Conservation (phyloP, 2,113 vertebrate genomes). For the Fulmarus glacialis region DNA sequence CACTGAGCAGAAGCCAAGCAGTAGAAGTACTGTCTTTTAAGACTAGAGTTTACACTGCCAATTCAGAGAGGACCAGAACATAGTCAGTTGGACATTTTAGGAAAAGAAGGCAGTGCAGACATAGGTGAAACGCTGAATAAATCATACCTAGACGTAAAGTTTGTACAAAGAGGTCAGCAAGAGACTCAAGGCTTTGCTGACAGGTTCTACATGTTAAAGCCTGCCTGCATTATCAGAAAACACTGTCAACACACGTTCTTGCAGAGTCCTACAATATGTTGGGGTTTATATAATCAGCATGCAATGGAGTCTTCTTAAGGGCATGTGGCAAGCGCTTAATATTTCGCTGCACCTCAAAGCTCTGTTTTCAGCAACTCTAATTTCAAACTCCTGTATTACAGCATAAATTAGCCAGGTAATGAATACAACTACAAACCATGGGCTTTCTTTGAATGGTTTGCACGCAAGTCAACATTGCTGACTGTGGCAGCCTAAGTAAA, state of each 20-base stretch:
- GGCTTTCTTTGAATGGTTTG: not conserved
- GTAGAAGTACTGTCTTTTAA: not conserved
- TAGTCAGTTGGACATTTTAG: not conserved
- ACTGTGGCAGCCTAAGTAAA: not conserved
- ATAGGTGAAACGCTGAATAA: not conserved
- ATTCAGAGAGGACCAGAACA: not conserved
- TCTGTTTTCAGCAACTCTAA: not conserved
- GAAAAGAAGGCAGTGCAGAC: not conserved
- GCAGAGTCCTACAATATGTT: not conserved
- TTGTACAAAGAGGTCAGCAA: not conserved
- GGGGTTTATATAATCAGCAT: not conserved
- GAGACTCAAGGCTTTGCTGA: not conserved
- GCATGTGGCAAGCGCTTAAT: not conserved
- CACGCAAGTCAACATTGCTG: not conserved
- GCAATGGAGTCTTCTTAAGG: not conserved
- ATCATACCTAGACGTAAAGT: not conserved
- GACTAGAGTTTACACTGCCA: not conserved
- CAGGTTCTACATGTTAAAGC: not conserved
- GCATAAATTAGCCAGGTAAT: not conserved
- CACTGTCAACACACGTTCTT: not conserved
- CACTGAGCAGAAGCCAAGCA: not conserved
- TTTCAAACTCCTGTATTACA: not conserved
- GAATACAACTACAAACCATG: not conserved
- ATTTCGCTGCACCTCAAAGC: not conserved
- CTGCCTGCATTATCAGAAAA: not conserved